These are phyloP conservation scores for Uloborus plumipes DNA, from an alignment of 2,888 invertebrate genomes.

Conservation along the genomic window DNA sequence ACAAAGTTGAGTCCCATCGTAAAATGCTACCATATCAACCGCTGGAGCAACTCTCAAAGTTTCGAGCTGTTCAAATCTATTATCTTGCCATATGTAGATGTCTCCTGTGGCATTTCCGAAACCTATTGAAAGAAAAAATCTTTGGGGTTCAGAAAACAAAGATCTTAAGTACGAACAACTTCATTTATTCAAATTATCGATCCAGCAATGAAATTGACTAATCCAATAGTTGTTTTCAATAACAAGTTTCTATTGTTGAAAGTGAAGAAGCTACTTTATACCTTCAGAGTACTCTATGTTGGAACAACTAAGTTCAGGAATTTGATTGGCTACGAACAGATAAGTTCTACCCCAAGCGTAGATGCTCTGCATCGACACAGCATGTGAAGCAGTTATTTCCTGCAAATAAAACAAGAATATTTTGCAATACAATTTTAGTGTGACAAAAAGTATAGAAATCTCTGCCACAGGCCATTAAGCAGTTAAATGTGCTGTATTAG, in stretches of 20 bases:
- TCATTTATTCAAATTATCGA: no score
- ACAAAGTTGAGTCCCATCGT: slow-evolving; percentile 19
- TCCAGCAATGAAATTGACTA: background rate
- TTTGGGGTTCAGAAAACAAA: background rate
- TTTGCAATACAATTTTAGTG: no score
- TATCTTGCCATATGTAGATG: slow-evolving; percentile 32
- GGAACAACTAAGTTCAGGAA: slow-evolving; percentile 12
- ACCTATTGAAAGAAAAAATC: background rate
- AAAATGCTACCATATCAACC: slow-evolving; percentile 30
- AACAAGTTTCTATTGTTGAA: no score
- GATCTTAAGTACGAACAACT: background rate
- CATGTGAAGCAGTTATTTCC: slow-evolving; percentile 32
- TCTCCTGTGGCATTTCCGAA: slow-evolving; percentile 12
- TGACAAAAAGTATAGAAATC: no score
- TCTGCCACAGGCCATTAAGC: no score
- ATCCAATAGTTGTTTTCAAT: no score
- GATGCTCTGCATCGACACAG: slow-evolving; percentile 27
- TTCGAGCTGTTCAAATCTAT: slow-evolving; percentile 18
- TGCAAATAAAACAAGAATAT: background rate
- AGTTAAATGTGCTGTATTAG: no score
- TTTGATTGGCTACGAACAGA: slow-evolving; percentile 40
- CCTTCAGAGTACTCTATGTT: background rate
- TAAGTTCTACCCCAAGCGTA: slow-evolving; percentile 9
- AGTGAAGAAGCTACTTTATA: no score
- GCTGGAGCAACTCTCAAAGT: slow-evolving; percentile 11